These are phyloP conservation scores for Zosterops hypoxanthus DNA, from an alignment of 2,113 vertebrate species.

Conservation along the genomic window DNA sequence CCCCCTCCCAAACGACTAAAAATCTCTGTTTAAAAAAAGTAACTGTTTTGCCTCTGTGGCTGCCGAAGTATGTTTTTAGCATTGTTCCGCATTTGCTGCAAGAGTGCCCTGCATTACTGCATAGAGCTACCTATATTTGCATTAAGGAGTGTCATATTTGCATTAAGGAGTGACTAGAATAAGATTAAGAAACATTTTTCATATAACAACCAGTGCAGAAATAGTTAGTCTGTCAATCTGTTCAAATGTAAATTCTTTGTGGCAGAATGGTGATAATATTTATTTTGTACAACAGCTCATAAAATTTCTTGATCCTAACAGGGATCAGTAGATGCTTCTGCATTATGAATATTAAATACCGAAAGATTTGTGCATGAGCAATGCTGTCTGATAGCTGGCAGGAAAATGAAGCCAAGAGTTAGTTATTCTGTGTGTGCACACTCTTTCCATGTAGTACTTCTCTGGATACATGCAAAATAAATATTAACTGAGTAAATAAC, in stretches of 20 bases:
- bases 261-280: neutral
- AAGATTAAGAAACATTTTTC: neutral
- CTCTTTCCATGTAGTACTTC: neutral
- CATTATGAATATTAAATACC: neutral
- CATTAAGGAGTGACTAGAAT: neutral
- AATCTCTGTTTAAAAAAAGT: rapidly evolving
- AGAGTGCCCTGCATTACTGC: neutral
- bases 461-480: slow-evolving; percentile 13
- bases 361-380: neutral
- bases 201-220: neutral
- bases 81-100: neutral
- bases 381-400: neutral
- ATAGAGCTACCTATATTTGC: neutral
- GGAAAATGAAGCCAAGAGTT: neutral
- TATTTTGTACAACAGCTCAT: neutral
- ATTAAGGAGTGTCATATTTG: neutral
- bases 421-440: neutral
- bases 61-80: neutral
- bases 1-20: rapidly evolving
- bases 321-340: neutral
- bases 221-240: neutral
- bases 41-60: neutral
- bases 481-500: neutral
- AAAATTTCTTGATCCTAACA: neutral
- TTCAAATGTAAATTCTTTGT: neutral